A percentile compares a stretch with the other conserved stretches of the same genome.
phyloP scores from a whole-genome alignment of 2,113 vertebrate genomes.

The Cottus gobio region DNA sequence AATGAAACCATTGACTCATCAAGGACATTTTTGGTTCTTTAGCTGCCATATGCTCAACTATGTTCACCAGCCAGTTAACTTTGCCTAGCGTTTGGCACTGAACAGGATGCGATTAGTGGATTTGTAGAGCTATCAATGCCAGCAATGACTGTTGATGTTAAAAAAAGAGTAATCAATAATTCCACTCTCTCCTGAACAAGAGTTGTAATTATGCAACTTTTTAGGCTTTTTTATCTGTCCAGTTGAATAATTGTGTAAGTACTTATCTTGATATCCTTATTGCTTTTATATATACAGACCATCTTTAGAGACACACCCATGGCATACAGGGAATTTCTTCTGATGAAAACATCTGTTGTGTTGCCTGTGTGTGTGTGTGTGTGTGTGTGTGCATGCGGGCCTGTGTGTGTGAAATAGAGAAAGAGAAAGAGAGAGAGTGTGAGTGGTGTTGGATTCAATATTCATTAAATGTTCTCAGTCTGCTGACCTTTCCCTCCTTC shows the following conservation, averaged over 20 bases:
- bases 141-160: not conserved
- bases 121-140: not conserved
- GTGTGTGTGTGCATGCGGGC: constrained; percentile 4
- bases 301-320: not conserved
- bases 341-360: constrained; percentile 14
- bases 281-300: not conserved
- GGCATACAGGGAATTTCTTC: not conserved
- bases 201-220: constrained; percentile 8
- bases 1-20: not conserved
- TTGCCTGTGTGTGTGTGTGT: not conserved
- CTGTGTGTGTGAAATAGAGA: not conserved
- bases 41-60: not conserved
- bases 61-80: not conserved
- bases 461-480: constrained; percentile 74
- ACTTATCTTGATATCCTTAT: not conserved
- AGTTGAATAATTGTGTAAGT: not conserved
- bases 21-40: not conserved
- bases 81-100: not conserved
- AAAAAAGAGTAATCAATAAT: not conserved
- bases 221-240: not conserved
- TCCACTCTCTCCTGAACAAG: not conserved
- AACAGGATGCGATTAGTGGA: not conserved
- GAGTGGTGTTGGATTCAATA: constrained; percentile 55
- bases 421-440: not conserved
- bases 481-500: constrained; percentile 70